phyloP scores from a whole-genome alignment of 1,140 invertebrate genomes.

The Papilio aristodemus region DNA sequence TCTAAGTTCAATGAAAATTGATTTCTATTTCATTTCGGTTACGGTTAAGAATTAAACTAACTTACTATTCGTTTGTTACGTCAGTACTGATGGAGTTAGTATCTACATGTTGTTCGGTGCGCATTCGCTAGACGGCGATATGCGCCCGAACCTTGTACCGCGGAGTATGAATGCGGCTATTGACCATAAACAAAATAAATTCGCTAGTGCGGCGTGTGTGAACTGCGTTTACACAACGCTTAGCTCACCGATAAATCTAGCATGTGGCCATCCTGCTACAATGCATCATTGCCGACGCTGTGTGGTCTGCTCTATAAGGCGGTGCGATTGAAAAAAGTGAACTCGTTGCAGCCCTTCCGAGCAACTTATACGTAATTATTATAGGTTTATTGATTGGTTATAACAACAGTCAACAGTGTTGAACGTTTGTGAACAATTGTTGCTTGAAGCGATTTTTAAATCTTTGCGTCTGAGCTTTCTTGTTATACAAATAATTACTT shows the following conservation, averaged over 20 bases:
- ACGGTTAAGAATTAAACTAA: neutral
- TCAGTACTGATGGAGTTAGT: neutral
- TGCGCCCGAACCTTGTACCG: conserved; percentile 3
- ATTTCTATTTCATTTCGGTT: conserved; percentile 1
- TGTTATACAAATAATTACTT: neutral
- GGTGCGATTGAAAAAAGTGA: conserved; percentile 32
- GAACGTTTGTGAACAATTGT: neutral
- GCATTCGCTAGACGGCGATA: neutral
- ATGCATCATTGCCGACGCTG: conserved; percentile 46
- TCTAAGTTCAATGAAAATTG: conserved; percentile 13
- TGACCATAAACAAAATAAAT: conserved; percentile 59
- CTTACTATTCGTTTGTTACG: neutral
- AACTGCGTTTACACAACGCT: conserved; percentile 42
- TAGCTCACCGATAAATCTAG: conserved; percentile 49
- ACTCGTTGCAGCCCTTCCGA: neutral
- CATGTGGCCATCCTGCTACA: conserved; percentile 38
- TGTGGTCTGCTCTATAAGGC: conserved; percentile 44
- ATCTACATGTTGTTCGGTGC: neutral
- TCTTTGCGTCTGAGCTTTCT: too few relatives aligned
- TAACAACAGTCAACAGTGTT: neutral
- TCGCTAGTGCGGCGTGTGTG: conserved; percentile 43
- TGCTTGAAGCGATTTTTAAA: neutral
- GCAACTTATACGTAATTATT: conserved; percentile 13
- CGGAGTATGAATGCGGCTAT: conserved; percentile 38
- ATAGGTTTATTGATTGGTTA: conserved; percentile 26